Percentiles rank a stretch among this genome's conserved stretches.
These are phyloP conservation scores for Spisula solida DNA, from an alignment of 2,888 invertebrate genomes.

Conservation along the genomic window DNA sequence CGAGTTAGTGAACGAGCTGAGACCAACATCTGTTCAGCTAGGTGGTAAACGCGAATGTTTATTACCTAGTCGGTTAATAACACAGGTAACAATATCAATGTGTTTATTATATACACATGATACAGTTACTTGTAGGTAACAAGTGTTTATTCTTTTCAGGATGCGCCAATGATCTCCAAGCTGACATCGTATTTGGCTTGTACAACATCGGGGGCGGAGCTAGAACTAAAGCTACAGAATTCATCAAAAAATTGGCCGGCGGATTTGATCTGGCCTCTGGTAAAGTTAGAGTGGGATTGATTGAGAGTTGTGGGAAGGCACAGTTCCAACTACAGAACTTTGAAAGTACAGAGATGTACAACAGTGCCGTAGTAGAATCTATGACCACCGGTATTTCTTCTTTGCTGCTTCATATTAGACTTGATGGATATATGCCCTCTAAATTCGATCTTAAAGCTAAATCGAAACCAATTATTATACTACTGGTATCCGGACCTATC, in stretches of 20 bases:
- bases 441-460: neutral
- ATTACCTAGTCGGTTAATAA: too few relatives aligned
- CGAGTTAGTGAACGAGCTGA: too few relatives aligned
- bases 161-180: conserved; percentile 40
- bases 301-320: conserved; percentile 37
- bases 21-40: too few relatives aligned
- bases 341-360: conserved; percentile 2
- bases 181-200: conserved; percentile 63
- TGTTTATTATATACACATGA: too few relatives aligned
- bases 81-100: too few relatives aligned
- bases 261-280: conserved; percentile 50
- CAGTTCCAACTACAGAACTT: conserved; percentile 18
- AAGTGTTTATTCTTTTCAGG: conserved; percentile 29
- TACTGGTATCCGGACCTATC: conserved; percentile 44
- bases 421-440: neutral
- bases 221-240: conserved; percentile 38
- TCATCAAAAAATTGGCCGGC: conserved; percentile 50
- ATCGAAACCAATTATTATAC: neutral
- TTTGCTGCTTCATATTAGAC: conserved; percentile 25
- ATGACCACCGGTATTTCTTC: conserved; percentile 23
- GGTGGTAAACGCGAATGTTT: too few relatives aligned
- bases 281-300: conserved; percentile 50
- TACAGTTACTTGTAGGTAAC: too few relatives aligned
- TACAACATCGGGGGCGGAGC: conserved; percentile 50
- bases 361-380: conserved; percentile 1